These are phyloP conservation scores for Myathropa florea DNA, from an alignment of 2,888 invertebrate genomes.

Conservation along the genomic window DNA sequence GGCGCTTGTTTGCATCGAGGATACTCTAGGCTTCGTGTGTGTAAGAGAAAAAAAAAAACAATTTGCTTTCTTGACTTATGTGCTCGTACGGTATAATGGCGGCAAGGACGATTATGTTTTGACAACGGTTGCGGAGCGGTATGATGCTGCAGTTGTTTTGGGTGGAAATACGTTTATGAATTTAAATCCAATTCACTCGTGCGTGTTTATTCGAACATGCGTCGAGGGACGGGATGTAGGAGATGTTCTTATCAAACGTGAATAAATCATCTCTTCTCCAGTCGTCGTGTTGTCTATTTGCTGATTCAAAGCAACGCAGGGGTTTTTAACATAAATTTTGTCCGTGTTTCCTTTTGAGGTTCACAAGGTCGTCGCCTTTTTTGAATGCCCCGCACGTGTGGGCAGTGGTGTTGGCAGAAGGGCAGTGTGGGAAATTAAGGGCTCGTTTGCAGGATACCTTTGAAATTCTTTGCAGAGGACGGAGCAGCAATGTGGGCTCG, in stretches of 20 bases:
- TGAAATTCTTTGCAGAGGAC: background rate
- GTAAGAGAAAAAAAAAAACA: constrained; percentile 21
- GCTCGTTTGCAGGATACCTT: background rate
- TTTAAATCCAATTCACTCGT: background rate
- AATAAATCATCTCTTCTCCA: background rate
- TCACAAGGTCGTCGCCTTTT: background rate
- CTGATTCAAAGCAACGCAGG: background rate
- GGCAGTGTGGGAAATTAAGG: background rate
- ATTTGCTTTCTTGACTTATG: constrained; percentile 18
- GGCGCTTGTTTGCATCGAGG: constrained; percentile 37
- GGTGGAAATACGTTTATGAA: background rate
- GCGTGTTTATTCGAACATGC: background rate
- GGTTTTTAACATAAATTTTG: background rate
- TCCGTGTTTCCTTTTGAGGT: background rate
- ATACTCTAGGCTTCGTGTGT: constrained; percentile 1
- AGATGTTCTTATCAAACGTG: background rate
- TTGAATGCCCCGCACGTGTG: background rate
- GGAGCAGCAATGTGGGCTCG: too few relatives aligned
- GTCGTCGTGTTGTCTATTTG: background rate
- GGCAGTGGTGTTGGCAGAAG: background rate
- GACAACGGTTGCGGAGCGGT: too few relatives aligned
- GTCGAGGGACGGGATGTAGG: background rate
- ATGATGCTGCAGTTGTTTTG: too few relatives aligned
- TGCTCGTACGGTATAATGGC: too few relatives aligned
- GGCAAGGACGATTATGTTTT: background rate